Base-by-base conservation (phyloP, 2,113 vertebrate species). In the Hippocampus abdominalis region DNA sequence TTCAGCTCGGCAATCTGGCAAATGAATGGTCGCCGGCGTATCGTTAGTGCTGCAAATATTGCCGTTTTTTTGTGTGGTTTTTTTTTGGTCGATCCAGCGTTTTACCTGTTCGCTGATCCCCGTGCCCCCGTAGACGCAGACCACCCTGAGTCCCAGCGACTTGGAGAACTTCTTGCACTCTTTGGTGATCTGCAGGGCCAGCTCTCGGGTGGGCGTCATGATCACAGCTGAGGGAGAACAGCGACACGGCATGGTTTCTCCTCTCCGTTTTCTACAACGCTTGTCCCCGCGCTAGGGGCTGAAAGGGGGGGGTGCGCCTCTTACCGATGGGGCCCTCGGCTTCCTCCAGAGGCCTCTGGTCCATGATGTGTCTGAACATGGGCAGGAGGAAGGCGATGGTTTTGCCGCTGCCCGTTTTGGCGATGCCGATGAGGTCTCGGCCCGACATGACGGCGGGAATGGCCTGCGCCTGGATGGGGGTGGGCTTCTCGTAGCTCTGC, bases 101-200 rank as follows among this genome's bases (percentile, higher is more conserved):
- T 69, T 8, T 74, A 98, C 97, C 97, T 99, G 97, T 71, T 99
- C 97, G 70, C 97, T 99, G 90, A 99, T 99, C 71, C 97, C 97
- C 4, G 97, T 99, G 86, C 97, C 97, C 83, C 97, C 97, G 72
- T 98, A 99, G 68, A 99, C 97, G 92, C 97, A 99, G 68, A 99
- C 97, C 88, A 98, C 97, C 75, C 95, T 86, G 80, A 98, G 94
- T 0, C 92, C 94, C 84, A 99, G 93, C 0, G 94, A 90, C 88
- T 98, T 99, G 2, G 97, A 98, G 91, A 98, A 99, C 82, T 98
- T 99, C 93, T 98, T 99, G 48, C 97, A 98, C 86, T 99, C 97
- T 87, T 99, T 99, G 76, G 97, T 98, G 82, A 99, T 99, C 75
- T 99, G 97, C 85, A 99, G 91, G 65, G 97, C 97, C 86, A 99